Evolutionary conservation across 2,113 vertebrate genomes (phyloP), one percentile per base, ranked within the genome.

Genomic region (Coryphaenoides rupestris): DNA sequence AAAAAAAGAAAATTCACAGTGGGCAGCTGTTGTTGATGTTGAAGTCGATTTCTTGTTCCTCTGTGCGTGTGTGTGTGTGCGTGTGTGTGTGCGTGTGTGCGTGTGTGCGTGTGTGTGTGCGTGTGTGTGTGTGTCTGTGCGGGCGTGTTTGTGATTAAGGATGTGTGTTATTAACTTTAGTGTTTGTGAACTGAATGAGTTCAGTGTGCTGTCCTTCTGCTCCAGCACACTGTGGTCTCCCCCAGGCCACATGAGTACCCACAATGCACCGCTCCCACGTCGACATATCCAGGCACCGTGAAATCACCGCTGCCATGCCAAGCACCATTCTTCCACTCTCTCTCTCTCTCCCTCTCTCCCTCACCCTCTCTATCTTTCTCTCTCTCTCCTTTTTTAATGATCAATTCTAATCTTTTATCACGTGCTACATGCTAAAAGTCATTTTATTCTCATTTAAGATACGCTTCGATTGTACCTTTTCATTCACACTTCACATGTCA

Each of bases 201-300:
- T 40, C n/a, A n/a, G n/a, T 86, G n/a, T 79, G 67, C 72, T 74
- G 78, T 80, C 78, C 78, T 84, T 89, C 85, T 86, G 88, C 82
- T 87, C 73, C 80, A 87, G 66, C 45, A 66, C 47, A 62, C 62
- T 23, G 16, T 79, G 73, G 73, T 73, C 78, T 76, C 80, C 85
- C 78, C 73, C 66, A 75, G 88, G 84, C 86, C 73, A 70, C 70
- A 63, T 47, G 9, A 40, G 60, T 78, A 80, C 86, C 85, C 85
- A 88, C 75, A 86, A 83, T 86, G 80, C 84, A 86, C 69, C 61
- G 70, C 80, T 81, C 77, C 78, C 75, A 77, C 81, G 77, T 85
- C 80, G 80, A 81, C 62, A 52, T 76, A 82, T 75, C 63, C 81
- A 88, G 68, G 68, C 78, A 87, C 83, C 68, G 62, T 85, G 80